Conservation (phyloP, 2,113 vertebrate species). For the Ictidomys tridecemlineatus region DNA sequence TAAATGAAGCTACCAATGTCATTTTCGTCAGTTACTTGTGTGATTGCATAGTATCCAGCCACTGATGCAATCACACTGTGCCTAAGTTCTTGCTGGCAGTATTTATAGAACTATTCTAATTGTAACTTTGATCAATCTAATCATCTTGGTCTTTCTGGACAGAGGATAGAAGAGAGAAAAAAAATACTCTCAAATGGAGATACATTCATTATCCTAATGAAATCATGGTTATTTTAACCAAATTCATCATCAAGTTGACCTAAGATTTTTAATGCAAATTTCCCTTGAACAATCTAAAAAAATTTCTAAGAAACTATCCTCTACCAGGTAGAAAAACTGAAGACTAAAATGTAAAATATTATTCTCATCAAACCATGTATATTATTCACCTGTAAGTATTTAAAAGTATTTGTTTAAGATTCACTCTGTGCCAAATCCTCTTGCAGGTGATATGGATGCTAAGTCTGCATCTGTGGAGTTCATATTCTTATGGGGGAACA, state of each 20-base stretch:
- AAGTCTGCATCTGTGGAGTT: not conserved
- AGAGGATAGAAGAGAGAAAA: not conserved
- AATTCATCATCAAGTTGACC: not conserved
- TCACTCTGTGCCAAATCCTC: not conserved
- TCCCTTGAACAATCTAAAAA: not conserved
- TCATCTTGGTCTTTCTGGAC: not conserved
- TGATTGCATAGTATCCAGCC: not conserved
- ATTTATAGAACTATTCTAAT: not conserved
- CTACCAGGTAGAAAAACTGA: not conserved
- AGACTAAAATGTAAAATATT: constrained; percentile 11
- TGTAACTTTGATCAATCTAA: not conserved
- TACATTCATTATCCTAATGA: not conserved
- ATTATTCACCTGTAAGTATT: not conserved
- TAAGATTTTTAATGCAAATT: constrained; percentile 7
- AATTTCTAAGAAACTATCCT: not conserved
- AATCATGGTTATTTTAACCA: not conserved
- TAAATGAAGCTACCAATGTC: not conserved
- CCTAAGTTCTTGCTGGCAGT: not conserved
- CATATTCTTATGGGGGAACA: not conserved
- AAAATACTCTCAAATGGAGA: not conserved
- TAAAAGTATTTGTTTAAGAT: not conserved
- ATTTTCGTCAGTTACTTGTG: not conserved
- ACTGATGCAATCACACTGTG: not conserved
- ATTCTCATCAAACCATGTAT: not conserved
- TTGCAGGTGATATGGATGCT: not conserved